phyloP scores from a whole-genome alignment of 2,797 vertebrate species.

The Mionectes olivaceus region DNA sequence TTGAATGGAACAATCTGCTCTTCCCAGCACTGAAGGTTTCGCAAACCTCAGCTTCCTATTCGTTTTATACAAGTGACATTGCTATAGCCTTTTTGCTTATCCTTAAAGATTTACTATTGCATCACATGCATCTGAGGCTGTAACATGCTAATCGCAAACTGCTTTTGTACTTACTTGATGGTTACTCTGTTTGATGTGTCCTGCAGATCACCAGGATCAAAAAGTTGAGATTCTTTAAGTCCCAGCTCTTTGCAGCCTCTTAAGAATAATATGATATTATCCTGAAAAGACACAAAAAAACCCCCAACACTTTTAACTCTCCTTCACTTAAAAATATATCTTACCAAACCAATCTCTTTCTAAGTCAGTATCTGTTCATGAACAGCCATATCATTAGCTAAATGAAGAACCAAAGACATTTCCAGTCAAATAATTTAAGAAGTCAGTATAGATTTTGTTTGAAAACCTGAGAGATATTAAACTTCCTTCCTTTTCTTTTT shows the following conservation, averaged over 20 bases:
- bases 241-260: slow-evolving; percentile 95
- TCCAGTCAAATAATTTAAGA: not conserved
- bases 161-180: slow-evolving; percentile 85
- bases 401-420: not conserved
- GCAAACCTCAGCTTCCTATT: not conserved
- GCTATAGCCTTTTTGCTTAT: not conserved
- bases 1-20: not conserved
- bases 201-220: slow-evolving; percentile 96
- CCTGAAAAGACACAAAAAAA: slow-evolving; percentile 80
- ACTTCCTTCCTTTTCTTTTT: not conserved
- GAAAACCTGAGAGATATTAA: not conserved
- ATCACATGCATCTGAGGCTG: not conserved
- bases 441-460: not conserved
- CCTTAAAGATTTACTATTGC: not conserved
- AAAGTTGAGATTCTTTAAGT: slow-evolving; percentile 96
- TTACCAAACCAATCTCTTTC: not conserved
- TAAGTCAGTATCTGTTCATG: not conserved
- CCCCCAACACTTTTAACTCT: not conserved
- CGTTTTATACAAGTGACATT: not conserved
- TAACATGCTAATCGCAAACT: not conserved
- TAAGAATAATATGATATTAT: slow-evolving; percentile 94
- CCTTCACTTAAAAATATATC: not conserved
- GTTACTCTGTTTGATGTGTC: slow-evolving; percentile 86
- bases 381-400: not conserved
- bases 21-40: not conserved